A percentile compares a stretch with the other conserved stretches of the same genome.
Evolutionary conservation across 2,888 invertebrate species (phyloP).

Genomic region (Drosophila atroscutellata): DNA sequence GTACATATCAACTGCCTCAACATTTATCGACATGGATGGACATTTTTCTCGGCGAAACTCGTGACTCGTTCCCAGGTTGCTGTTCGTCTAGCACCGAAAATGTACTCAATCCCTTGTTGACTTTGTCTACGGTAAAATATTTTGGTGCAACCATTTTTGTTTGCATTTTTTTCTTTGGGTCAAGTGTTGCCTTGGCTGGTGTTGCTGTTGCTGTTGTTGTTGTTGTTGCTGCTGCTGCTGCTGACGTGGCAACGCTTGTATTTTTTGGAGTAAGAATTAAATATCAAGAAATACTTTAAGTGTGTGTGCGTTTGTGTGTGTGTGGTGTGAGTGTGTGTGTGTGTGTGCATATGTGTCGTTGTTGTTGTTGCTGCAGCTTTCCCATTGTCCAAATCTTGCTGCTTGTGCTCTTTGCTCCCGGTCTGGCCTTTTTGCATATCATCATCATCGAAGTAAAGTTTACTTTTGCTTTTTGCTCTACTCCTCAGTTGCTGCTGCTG

Average conservation of each 20-base stretch:
- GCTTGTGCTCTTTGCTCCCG: constrained; percentile 41
- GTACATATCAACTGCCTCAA: background rate
- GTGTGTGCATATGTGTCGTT: constrained; percentile 41
- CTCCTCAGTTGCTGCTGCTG: constrained; percentile 17
- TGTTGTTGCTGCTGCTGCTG: constrained; percentile 58
- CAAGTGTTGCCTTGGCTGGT: constrained; percentile 67
- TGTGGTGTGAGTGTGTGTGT: constrained; percentile 28
- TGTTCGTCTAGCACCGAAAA: constrained; percentile 16
- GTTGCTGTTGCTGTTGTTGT: constrained; percentile 50
- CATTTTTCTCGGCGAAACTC: background rate
- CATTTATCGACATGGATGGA: background rate
- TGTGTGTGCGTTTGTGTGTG: constrained; percentile 17
- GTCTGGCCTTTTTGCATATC: constrained; percentile 66
- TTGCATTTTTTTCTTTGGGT: constrained; percentile 56
- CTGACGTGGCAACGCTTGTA: constrained; percentile 69
- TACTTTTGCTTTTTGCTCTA: constrained; percentile 66
- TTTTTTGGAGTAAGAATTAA: constrained; percentile 74
- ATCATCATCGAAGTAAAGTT: constrained; percentile 74
- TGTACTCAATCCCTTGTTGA: constrained; percentile 47
- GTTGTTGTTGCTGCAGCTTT: constrained; percentile 38
- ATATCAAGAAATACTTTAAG: constrained; percentile 57
- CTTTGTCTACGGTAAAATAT: constrained; percentile 66
- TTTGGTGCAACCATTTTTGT: constrained; percentile 53
- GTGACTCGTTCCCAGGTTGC: constrained; percentile 24
- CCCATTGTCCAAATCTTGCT: constrained; percentile 38